A percentile compares a stretch with the other conserved stretches of the same genome.
These are phyloP conservation scores for Diadumene lineata DNA, from an alignment of 92 coral and sea anemone genomes.

Conservation along the genomic window DNA sequence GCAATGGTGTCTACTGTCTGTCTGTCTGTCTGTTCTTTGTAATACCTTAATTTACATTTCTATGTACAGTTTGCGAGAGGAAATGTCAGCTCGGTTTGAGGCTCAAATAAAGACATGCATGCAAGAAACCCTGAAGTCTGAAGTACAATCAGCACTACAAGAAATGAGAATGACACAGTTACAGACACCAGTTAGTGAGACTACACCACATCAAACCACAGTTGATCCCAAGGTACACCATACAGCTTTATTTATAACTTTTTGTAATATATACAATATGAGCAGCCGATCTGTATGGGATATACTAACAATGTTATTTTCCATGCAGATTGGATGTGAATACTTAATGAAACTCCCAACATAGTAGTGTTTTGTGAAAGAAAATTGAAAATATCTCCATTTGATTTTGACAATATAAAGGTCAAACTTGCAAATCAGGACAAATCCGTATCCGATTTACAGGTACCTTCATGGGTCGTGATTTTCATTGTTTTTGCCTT, in stretches of 20 bases:
- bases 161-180: slow-evolving; percentile 46
- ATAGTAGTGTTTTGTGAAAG: too few relatives aligned
- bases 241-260: too few relatives aligned
- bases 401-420: too few relatives aligned
- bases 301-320: too few relatives aligned
- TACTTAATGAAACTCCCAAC: too few relatives aligned
- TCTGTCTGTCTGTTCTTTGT: not conserved
- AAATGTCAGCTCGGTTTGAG: slow-evolving; percentile 46
- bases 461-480: too few relatives aligned
- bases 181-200: slow-evolving; percentile 28
- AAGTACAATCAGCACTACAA: slow-evolving; percentile 55
- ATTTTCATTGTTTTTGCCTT: too few relatives aligned
- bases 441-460: too few relatives aligned
- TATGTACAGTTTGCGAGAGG: slow-evolving; percentile 56
- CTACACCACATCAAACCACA: slow-evolving; percentile 14
- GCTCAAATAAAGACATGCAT: slow-evolving; percentile 48
- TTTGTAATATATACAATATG: too few relatives aligned
- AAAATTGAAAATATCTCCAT: too few relatives aligned
- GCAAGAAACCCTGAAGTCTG: slow-evolving; percentile 55
- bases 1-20: not conserved
- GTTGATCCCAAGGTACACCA: slow-evolving; percentile 34
- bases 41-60: not conserved
- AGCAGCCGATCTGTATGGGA: not conserved
- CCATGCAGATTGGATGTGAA: too few relatives aligned
- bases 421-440: too few relatives aligned